These are phyloP conservation scores for Aix galericulata DNA, from an alignment of 2,113 vertebrate species.

Conservation along the genomic window DNA sequence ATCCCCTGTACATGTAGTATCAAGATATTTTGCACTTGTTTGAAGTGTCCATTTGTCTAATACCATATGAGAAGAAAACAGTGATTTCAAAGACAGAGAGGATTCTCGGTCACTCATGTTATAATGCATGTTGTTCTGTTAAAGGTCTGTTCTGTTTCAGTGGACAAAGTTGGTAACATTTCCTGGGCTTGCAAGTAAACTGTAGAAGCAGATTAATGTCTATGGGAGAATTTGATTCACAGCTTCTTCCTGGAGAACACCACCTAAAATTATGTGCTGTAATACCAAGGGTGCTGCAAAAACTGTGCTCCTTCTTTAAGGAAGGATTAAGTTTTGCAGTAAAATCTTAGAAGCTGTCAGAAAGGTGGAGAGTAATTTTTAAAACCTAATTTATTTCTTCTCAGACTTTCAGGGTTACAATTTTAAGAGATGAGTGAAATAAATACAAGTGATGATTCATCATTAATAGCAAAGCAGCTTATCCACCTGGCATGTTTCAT, in stretches of 20 bases:
- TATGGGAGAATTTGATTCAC: not conserved
- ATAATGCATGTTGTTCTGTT: not conserved
- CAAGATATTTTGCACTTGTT: not conserved
- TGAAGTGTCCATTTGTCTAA: not conserved
- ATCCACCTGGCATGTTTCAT: not conserved
- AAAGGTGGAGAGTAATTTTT: not conserved
- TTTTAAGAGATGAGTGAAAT: slow-evolving; percentile 29
- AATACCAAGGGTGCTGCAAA: not conserved
- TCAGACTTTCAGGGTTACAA: slow-evolving; percentile 1
- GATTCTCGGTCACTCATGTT: not conserved
- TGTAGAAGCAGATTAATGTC: not conserved
- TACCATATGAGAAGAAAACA: not conserved
- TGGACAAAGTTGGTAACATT: not conserved
- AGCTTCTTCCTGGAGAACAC: not conserved
- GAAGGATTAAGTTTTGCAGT: not conserved
- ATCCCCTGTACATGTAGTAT: not conserved
- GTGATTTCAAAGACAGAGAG: not conserved
- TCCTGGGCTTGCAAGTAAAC: not conserved
- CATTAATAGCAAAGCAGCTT: slow-evolving; percentile 31
- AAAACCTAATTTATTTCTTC: not conserved
- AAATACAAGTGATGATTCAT: slow-evolving; percentile 30
- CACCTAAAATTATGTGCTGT: not conserved
- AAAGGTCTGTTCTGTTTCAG: not conserved
- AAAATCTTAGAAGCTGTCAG: not conserved
- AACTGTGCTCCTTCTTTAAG: not conserved